A percentile compares a stretch with the other conserved stretches of the same genome.
Conservation (phyloP, 2,797 vertebrate species). For the Hylomyscus alleni region DNA sequence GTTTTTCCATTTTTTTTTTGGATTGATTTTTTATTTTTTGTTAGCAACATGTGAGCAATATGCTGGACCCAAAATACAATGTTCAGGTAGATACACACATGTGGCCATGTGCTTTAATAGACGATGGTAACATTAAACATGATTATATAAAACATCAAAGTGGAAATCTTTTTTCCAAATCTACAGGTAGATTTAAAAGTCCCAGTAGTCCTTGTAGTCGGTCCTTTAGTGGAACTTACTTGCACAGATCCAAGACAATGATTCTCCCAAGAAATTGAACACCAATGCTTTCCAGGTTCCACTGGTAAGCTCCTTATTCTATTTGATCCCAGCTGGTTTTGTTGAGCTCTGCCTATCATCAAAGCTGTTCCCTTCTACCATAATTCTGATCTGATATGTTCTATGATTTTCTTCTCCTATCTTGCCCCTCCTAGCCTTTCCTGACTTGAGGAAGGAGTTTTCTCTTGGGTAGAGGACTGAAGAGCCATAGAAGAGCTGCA, state of each 20-base stretch:
- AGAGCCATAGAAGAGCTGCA: conserved; percentile 57
- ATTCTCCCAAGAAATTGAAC: conserved; percentile 25
- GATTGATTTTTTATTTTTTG: conserved; percentile 84
- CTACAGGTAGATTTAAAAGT: conserved; percentile 77
- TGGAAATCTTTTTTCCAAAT: conserved; percentile 68
- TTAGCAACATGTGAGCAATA: conserved; percentile 72
- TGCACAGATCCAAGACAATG: conserved; percentile 73
- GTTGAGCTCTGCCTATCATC: conserved; percentile 24
- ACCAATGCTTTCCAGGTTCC: conserved; percentile 44
- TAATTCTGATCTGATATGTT: conserved; percentile 44
- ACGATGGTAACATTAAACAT: conserved; percentile 75
- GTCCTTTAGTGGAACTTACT: conserved; percentile 57
- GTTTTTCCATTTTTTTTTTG: conserved; percentile 85
- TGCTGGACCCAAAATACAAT: conserved; percentile 81
- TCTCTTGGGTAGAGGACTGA: neutral
- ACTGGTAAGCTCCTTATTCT: conserved; percentile 20
- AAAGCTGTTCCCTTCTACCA: conserved; percentile 52
- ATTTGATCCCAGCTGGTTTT: conserved; percentile 26
- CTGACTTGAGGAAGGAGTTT: conserved; percentile 47
- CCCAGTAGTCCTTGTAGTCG: conserved; percentile 63
- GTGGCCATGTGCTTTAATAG: conserved; percentile 80
- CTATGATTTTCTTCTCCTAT: conserved; percentile 49
- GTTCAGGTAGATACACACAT: conserved; percentile 71
- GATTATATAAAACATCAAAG: conserved; percentile 76
- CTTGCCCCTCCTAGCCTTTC: conserved; percentile 29